Evolutionary conservation across 2,888 invertebrate genomes (phyloP).

Genomic region (Dioctria linearis): DNA sequence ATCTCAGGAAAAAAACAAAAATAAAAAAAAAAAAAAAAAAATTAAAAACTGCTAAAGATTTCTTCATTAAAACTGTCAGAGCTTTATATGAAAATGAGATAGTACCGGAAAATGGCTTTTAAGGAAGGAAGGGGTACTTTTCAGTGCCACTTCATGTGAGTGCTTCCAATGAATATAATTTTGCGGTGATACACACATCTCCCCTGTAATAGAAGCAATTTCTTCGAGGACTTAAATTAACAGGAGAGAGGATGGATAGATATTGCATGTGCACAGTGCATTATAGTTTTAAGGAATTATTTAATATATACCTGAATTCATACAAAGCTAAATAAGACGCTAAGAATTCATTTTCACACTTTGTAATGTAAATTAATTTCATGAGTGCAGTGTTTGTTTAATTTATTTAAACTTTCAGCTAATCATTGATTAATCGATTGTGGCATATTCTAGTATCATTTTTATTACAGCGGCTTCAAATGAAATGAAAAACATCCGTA

Average conservation of each 20-base stretch:
- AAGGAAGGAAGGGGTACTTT: constrained; percentile 35
- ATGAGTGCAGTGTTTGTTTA: no score
- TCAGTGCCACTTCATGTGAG: background rate
- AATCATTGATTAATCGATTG: no score
- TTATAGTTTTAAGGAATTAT: background rate
- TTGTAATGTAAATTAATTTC: no score
- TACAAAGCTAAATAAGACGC: no score
- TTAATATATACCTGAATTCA: background rate
- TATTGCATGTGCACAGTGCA: background rate
- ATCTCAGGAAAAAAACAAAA: constrained; percentile 25
- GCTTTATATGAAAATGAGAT: constrained; percentile 26
- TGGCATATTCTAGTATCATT: no score
- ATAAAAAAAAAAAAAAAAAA: constrained; percentile 6
- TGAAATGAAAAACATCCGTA: no score
- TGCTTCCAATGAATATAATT: constrained; percentile 35
- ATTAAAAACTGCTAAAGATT: constrained; percentile 29
- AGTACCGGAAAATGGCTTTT: constrained; percentile 29
- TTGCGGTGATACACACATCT: background rate
- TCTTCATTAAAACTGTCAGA: constrained; percentile 46
- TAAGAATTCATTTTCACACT: no score
- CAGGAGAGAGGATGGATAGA: background rate
- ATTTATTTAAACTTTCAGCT: no score
- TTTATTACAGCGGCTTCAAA: no score
- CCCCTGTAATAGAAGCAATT: constrained; percentile 8
- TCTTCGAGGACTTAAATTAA: background rate